Conservation (phyloP, 2,888 invertebrate species). For the Flexamia atlantica region DNA sequence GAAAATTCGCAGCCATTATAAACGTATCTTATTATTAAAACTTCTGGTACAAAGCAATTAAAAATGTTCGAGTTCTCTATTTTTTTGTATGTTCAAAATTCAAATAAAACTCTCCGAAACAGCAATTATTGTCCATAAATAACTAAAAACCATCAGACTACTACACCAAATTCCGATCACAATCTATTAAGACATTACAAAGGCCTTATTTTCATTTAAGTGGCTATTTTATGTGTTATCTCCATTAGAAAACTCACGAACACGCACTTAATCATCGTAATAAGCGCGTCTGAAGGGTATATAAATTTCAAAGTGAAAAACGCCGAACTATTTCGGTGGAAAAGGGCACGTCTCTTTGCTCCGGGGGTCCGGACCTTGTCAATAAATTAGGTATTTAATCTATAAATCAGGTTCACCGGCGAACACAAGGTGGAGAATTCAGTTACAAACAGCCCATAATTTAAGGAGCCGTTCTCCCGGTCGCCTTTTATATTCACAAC, state of each 20-base stretch:
- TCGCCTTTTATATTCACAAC: not conserved
- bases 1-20: no score
- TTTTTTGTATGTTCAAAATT: no score
- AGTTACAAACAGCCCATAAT: not conserved
- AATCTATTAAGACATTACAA: constrained; percentile 20
- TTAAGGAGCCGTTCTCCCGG: not conserved
- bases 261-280: not conserved
- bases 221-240: not conserved
- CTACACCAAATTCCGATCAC: not conserved
- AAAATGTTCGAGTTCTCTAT: no score
- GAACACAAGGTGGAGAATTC: not conserved
- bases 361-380: not conserved
- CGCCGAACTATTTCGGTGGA: not conserved
- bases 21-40: no score
- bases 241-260: not conserved
- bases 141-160: not conserved
- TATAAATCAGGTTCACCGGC: not conserved
- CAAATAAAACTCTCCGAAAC: not conserved
- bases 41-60: no score
- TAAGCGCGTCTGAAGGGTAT: not conserved
- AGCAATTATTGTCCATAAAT: constrained; percentile 12
- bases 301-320: constrained; percentile 6
- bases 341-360: not conserved
- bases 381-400: constrained; percentile 22
- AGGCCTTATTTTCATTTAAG: not conserved